A percentile compares a stretch with the other conserved stretches of the same genome.
Evolutionary conservation across 2,113 vertebrate species (phyloP).

Genomic region (Xiphophorus maculatus): DNA sequence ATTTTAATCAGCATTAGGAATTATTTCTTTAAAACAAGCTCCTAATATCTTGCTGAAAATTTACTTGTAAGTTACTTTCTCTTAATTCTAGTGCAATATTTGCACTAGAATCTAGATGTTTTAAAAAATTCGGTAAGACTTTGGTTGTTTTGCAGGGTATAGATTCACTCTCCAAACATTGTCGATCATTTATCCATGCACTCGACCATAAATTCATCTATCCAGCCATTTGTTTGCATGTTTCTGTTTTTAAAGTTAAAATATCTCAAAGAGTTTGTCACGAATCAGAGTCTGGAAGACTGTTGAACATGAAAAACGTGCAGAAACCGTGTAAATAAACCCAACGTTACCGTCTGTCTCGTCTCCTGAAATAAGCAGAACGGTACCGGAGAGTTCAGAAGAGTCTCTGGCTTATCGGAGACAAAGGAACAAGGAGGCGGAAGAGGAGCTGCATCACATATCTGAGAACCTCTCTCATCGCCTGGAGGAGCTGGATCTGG

Average conservation of each 20-base stretch:
- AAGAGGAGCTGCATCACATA: slow-evolving; percentile 83
- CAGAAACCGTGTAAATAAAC: not conserved
- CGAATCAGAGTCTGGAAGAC: not conserved
- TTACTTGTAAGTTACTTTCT: too few species aligned
- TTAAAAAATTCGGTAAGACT: too few species aligned
- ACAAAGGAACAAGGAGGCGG: slow-evolving; percentile 75
- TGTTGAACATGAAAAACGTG: not conserved
- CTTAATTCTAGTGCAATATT: too few species aligned
- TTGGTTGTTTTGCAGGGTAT: too few species aligned
- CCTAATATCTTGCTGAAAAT: too few species aligned
- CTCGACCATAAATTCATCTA: too few species aligned
- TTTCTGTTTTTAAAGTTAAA: not conserved
- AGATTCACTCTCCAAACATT: too few species aligned
- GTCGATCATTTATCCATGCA: too few species aligned
- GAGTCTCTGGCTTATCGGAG: slow-evolving; percentile 71
- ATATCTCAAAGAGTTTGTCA: not conserved
- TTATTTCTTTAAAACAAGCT: too few species aligned
- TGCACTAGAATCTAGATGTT: too few species aligned
- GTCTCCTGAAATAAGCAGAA: slow-evolving; percentile 4
- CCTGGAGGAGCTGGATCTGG: slow-evolving; percentile 88
- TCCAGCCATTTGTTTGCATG: too few species aligned
- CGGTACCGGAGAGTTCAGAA: slow-evolving; percentile 21
- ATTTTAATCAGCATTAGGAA: too few species aligned
- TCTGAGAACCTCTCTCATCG: slow-evolving; percentile 86
- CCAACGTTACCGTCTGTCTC: not conserved